These are phyloP conservation scores for Andricus curvator DNA, from an alignment of 2,888 invertebrate species.

Conservation along the genomic window DNA sequence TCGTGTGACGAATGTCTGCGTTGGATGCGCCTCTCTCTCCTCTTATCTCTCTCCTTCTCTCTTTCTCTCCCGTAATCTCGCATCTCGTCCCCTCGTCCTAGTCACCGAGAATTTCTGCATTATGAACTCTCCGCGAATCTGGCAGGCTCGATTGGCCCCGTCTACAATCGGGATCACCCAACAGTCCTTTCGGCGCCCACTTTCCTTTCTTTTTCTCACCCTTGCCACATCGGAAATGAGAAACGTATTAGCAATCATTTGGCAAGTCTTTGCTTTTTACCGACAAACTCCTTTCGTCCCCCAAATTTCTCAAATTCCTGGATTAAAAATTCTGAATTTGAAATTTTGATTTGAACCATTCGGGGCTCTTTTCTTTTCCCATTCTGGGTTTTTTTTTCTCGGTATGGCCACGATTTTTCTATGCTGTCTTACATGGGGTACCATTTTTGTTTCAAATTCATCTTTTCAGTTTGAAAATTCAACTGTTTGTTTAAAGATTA, in stretches of 20 bases:
- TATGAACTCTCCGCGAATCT: constrained; percentile 40
- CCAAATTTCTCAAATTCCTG: constrained; percentile 18
- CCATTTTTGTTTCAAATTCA: too few species aligned
- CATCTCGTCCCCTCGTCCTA: constrained; percentile 22
- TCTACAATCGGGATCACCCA: constrained; percentile 35
- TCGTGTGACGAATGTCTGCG: constrained; percentile 78
- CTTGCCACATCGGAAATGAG: constrained; percentile 37
- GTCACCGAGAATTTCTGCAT: constrained; percentile 41
- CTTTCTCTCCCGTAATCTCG: constrained; percentile 39
- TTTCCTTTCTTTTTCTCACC: constrained; percentile 35
- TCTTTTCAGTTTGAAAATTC: too few species aligned
- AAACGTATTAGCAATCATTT: constrained; percentile 40
- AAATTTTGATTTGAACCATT: neutral
- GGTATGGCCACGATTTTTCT: too few species aligned
- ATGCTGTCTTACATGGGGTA: too few species aligned
- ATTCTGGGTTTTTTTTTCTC: too few species aligned
- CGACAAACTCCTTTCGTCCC: constrained; percentile 2
- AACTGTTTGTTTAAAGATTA: too few species aligned
- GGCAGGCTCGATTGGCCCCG: constrained; percentile 24
- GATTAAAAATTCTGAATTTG: neutral
- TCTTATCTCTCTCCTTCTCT: constrained; percentile 50
- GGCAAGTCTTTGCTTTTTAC: constrained; percentile 39
- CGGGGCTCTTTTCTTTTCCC: too few species aligned
- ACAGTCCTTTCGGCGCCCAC: constrained; percentile 30
- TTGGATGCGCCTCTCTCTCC: constrained; percentile 76